phyloP scores from a whole-genome alignment of 2,888 invertebrate genomes.

The Anodontia alba region DNA sequence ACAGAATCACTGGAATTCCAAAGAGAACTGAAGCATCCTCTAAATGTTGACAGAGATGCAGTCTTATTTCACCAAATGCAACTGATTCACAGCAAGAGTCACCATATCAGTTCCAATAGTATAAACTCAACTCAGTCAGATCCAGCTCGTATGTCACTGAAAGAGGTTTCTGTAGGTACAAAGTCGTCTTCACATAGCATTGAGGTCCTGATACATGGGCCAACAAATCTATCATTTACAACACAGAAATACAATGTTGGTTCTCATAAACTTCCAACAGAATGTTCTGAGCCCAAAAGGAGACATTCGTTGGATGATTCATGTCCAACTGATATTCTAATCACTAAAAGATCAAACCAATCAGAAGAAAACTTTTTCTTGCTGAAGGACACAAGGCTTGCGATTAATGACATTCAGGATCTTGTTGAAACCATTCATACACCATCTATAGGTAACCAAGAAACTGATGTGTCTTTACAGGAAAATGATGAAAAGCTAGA shows the following conservation, averaged over 20 bases:
- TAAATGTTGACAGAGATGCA: slow-evolving; percentile 79
- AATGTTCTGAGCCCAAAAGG: slow-evolving; percentile 20
- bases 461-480: neutral
- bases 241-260: slow-evolving; percentile 32
- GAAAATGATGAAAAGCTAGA: neutral
- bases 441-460: neutral
- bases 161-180: slow-evolving; percentile 57
- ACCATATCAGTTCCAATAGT: slow-evolving; percentile 72
- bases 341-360: slow-evolving; percentile 44
- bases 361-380: slow-evolving; percentile 52
- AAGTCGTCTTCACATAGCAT: slow-evolving; percentile 78
- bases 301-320: slow-evolving; percentile 41
- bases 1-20: slow-evolving; percentile 68
- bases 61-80: slow-evolving; percentile 80
- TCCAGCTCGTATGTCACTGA: slow-evolving; percentile 68
- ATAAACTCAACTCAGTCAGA: slow-evolving; percentile 79
- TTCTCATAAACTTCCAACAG: slow-evolving; percentile 43
- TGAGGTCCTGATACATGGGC: slow-evolving; percentile 76
- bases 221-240: slow-evolving; percentile 9
- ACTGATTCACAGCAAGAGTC: slow-evolving; percentile 69
- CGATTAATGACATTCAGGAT: neutral
- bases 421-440: neutral
- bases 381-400: slow-evolving; percentile 25
- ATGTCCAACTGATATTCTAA: slow-evolving; percentile 52
- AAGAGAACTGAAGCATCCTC: slow-evolving; percentile 63